These are phyloP conservation scores for Melitaea cinxia DNA, from an alignment of 1,140 invertebrate species.

Conservation along the genomic window DNA sequence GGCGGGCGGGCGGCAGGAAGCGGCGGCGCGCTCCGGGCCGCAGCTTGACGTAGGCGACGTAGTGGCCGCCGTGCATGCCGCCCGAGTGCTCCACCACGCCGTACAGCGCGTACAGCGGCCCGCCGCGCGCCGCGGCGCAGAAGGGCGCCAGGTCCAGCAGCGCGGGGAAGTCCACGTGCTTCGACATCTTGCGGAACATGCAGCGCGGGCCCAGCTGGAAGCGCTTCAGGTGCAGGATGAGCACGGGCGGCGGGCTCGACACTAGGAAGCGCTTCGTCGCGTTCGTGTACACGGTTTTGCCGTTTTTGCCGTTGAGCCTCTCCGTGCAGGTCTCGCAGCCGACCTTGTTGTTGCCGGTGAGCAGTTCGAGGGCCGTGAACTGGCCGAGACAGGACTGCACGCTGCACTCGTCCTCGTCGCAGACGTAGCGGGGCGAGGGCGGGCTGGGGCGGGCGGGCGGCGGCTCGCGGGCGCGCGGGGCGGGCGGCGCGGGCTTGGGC, in stretches of 20 bases:
- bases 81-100: slow-evolving; percentile 98
- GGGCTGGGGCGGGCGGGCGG: slow-evolving; percentile 70
- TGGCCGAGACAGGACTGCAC: slow-evolving; percentile 94
- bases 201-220: slow-evolving; percentile 86
- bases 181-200: slow-evolving; percentile 89
- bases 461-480: slow-evolving; percentile 16
- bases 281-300: slow-evolving; percentile 92
- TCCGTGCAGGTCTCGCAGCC: slow-evolving; percentile 94
- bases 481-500: slow-evolving; percentile 40
- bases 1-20: slow-evolving; percentile 84
- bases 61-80: slow-evolving; percentile 94
- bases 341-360: slow-evolving; percentile 96
- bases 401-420: slow-evolving; percentile 90
- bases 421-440: slow-evolving; percentile 85
- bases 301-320: slow-evolving; percentile 83
- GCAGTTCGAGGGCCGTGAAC: slow-evolving; percentile 93
- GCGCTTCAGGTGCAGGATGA: slow-evolving; percentile 97
- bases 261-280: slow-evolving; percentile 96
- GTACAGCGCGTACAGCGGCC: slow-evolving; percentile 94
- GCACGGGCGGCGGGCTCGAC: slow-evolving; percentile 93
- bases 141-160: slow-evolving; percentile 95
- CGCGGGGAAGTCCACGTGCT: slow-evolving; percentile 93
- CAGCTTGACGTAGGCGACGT: slow-evolving; percentile 96
- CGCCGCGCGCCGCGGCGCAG: slow-evolving; percentile 87
- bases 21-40: slow-evolving; percentile 85